Conservation (phyloP, 2,113 vertebrate species). For the Passer domesticus region DNA sequence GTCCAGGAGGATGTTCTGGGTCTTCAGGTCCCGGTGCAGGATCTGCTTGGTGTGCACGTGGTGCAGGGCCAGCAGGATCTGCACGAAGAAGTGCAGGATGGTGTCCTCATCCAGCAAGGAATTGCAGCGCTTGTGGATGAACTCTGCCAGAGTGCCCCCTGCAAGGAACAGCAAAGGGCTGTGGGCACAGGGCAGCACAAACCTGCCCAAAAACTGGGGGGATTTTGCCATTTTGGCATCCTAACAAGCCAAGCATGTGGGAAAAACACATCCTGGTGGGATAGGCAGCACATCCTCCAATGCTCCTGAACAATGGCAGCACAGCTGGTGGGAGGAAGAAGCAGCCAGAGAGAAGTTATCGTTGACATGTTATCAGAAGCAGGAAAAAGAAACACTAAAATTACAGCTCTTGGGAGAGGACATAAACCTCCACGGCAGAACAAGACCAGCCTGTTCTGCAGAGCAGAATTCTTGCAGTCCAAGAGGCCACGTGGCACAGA, state of each 20-base stretch:
- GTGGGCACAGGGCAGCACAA: neutral
- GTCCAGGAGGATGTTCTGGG: slow-evolving; percentile 97
- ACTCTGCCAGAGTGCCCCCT: slow-evolving; percentile 95
- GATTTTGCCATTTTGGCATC: neutral
- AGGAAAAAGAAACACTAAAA: slow-evolving; percentile 26
- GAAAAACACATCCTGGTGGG: neutral
- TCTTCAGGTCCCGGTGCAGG: slow-evolving; percentile 96
- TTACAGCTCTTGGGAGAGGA: slow-evolving; percentile 6
- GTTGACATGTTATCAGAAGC: neutral
- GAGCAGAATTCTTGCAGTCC: neutral
- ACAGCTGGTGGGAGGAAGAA: neutral
- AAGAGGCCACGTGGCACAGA: neutral
- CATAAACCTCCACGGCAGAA: neutral
- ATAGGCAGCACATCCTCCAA: neutral
- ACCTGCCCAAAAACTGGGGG: fast-evolving
- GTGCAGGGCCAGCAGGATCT: slow-evolving; percentile 94
- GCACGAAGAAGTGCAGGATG: slow-evolving; percentile 97
- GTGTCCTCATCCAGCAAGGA: slow-evolving; percentile 96
- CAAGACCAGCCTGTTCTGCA: slow-evolving; percentile 64
- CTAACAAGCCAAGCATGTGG: neutral
- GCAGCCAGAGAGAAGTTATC: neutral
- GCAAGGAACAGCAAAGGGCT: neutral
- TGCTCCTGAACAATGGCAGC: neutral
- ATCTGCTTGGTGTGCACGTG: slow-evolving; percentile 98
- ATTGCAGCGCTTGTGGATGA: slow-evolving; percentile 96